phyloP scores from a whole-genome alignment of 2,888 invertebrate species.

The Aphidius colemani region DNA sequence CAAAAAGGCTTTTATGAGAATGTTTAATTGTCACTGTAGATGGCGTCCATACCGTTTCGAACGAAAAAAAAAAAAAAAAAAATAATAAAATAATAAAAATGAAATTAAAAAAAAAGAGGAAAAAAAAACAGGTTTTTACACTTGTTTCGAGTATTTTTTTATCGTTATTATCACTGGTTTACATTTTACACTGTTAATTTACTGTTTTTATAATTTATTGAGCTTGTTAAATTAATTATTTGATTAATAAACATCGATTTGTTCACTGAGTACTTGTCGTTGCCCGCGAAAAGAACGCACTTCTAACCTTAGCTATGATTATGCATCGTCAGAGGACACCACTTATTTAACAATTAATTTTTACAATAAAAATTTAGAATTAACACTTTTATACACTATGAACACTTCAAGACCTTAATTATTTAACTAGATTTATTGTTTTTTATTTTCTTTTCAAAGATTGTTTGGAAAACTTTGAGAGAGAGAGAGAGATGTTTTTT shows the following conservation, averaged over 20 bases:
- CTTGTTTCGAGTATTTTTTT: conserved; percentile 31
- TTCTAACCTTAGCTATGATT: conserved; percentile 45
- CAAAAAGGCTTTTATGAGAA: conserved; percentile 30
- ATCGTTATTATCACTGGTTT: background rate
- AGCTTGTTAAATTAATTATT: no score
- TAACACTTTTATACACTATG: background rate
- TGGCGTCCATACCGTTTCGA: conserved; percentile 48
- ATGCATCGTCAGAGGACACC: conserved; percentile 52
- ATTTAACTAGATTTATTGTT: background rate
- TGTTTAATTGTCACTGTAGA: conserved; percentile 45
- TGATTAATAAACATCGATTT: no score
- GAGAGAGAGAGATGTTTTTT: background rate
- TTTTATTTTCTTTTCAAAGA: background rate
- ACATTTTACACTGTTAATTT: no score
- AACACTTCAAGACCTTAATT: background rate
- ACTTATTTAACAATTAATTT: conserved; percentile 30
- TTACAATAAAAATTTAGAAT: background rate
- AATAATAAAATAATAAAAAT: conserved; percentile 10
- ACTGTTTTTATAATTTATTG: no score
- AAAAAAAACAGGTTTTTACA: conserved; percentile 28
- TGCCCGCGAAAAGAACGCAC: conserved; percentile 38
- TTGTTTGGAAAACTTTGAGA: background rate
- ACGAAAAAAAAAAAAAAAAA: conserved; percentile 24
- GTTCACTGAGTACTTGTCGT: background rate
- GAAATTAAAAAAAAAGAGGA: background rate